These are phyloP conservation scores for Ochlodes sylvanus DNA, from an alignment of 2,888 invertebrate genomes.

Conservation along the genomic window DNA sequence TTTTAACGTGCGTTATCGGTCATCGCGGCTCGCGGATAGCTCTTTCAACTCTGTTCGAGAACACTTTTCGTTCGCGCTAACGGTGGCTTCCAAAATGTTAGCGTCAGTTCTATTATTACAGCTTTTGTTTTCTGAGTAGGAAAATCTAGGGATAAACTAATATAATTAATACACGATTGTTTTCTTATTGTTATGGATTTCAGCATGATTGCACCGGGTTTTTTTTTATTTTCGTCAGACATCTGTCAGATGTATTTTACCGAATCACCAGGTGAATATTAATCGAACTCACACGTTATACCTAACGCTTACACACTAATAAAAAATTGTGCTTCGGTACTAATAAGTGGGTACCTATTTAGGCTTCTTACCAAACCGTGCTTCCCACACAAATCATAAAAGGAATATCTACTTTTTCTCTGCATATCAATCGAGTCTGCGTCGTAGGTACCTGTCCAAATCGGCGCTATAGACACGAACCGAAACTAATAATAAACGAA, in stretches of 20 bases:
- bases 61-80: slow-evolving; percentile 23
- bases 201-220: too few relatives aligned
- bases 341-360: neutral
- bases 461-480: neutral
- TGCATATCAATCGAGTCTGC: neutral
- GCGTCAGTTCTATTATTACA: slow-evolving; percentile 18
- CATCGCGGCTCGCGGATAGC: slow-evolving; percentile 44
- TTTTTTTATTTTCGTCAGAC: too few relatives aligned
- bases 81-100: slow-evolving; percentile 13
- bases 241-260: too few relatives aligned
- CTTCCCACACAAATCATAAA: slow-evolving; percentile 20
- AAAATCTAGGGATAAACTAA: neutral
- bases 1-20: slow-evolving; percentile 63
- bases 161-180: neutral
- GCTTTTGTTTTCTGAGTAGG: neutral
- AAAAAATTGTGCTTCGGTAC: neutral
- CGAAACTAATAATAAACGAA: neutral
- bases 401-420: slow-evolving; percentile 22
- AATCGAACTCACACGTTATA: neutral
- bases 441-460: too few relatives aligned
- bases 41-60: slow-evolving; percentile 35
- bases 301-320: neutral
- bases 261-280: neutral
- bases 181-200: neutral
- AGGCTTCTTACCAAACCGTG: slow-evolving; percentile 4